Base-by-base conservation (phyloP, 2,888 invertebrate species). In the Synergus japonicus region DNA sequence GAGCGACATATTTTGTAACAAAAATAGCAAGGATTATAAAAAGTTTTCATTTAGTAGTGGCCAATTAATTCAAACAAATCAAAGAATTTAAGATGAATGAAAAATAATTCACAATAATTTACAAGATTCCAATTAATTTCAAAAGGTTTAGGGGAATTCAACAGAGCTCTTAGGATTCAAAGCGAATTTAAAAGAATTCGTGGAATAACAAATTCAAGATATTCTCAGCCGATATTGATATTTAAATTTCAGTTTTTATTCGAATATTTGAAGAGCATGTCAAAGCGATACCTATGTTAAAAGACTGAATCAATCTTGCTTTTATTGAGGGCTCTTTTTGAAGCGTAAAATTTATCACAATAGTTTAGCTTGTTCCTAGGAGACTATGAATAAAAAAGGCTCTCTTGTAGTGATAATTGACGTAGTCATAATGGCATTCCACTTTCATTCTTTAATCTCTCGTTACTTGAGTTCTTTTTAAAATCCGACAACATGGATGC, bases 401-500 rank as follows among this genome's bases (percentile, higher is more conserved):
- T 18, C 3, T 29, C 54, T 73, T 69, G n/a, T 63, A 37, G n/a
- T 73, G 18, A 54, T 73, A 73, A 73, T 73, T 73, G 73, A 73
- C 54, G 49, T 54, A 12, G 63, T 29, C 54, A 54, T 73, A 54
- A 54, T 41, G 73, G 49, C 37, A 54, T 37, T 73, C 15, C 54
- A 49, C 66, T 73, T 73, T 73, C 37, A 41, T 73, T 54, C 54
- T 73, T 73, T 73, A 54, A 73, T 73, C 54, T 54, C 54, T 73
- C 54, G 73, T 49, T 73, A 73, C 54, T 73, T 73, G 37, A 54
- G 49, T n/a, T 29, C 54, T 73, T 73, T 73, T 73, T 73, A 73
- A 73, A 73, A 54, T 10, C 73, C 54, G n/a, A 54, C 73, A 54
- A 73, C 46, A 49, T 54, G 73, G 49, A 73, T 73, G 29, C 49